phyloP scores from a whole-genome alignment of 2,797 vertebrate species.

The Sciaenops ocellatus region DNA sequence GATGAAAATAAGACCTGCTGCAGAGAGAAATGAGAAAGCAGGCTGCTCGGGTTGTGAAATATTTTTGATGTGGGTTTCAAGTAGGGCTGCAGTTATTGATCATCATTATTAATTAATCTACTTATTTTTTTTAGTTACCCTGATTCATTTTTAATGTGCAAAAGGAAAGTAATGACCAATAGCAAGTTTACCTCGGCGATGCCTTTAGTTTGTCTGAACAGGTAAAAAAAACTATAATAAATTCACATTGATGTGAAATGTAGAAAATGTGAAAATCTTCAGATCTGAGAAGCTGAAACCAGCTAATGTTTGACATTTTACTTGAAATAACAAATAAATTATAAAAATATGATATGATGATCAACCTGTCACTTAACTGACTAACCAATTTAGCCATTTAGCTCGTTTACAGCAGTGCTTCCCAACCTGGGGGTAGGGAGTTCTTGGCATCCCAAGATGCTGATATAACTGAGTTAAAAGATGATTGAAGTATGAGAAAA shows the following conservation, averaged over 20 bases:
- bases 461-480: neutral
- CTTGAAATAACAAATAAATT: neutral
- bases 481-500: neutral
- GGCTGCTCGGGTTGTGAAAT: slow-evolving; percentile 42
- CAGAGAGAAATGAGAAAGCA: slow-evolving; percentile 43
- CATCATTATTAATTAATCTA: slow-evolving; percentile 14
- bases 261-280: neutral
- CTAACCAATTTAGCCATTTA: neutral
- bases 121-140: slow-evolving; percentile 9
- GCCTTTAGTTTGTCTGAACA: neutral
- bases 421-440: neutral
- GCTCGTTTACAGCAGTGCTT: neutral
- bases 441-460: neutral
- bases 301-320: neutral
- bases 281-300: neutral
- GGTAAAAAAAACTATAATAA: slow-evolving; percentile 3
- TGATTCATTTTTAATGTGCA: neutral
- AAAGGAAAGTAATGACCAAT: slow-evolving; percentile 6
- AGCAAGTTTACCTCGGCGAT: neutral
- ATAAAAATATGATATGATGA: neutral
- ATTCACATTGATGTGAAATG: neutral
- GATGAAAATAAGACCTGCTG: slow-evolving; percentile 57
- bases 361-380: neutral
- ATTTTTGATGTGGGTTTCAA: slow-evolving; percentile 26
- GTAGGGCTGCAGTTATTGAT: slow-evolving; percentile 18